A percentile compares a stretch with the other conserved stretches of the same genome.
Conservation (phyloP, 2,797 vertebrate species). For the Petrocephalus schoutedeni region DNA sequence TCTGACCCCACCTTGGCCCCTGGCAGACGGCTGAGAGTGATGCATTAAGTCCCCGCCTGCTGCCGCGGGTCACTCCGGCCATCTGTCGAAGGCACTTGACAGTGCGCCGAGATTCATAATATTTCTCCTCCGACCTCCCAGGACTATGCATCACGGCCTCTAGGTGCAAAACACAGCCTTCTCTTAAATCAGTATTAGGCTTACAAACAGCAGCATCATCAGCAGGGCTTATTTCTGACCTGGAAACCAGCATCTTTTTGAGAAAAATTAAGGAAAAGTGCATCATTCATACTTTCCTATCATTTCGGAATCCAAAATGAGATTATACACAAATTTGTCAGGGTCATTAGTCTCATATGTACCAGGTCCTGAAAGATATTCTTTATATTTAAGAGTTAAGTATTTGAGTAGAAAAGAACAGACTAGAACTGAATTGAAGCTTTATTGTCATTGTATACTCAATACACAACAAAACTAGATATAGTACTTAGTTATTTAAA, state of each 20-base stretch:
- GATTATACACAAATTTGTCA: background rate
- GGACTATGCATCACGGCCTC: background rate
- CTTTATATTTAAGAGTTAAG: no score
- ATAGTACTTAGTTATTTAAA: background rate
- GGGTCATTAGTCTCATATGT: no score
- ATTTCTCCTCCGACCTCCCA: background rate
- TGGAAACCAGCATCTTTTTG: background rate
- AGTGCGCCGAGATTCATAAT: background rate
- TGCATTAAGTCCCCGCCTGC: background rate
- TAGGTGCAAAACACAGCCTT: background rate
- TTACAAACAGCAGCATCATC: background rate
- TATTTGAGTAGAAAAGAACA: background rate
- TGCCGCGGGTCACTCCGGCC: background rate
- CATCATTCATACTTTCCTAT: background rate
- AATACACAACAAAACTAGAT: background rate
- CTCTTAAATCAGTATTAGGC: background rate
- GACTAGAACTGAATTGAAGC: no score
- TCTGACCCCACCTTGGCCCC: constrained; percentile 10
- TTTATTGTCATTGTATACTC: no score
- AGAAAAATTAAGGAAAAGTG: background rate
- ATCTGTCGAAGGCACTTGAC: background rate
- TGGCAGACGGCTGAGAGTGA: background rate
- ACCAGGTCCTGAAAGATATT: no score
- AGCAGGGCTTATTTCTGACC: background rate
- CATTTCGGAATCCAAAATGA: background rate